Percentiles rank a stretch among this genome's conserved stretches.
These are phyloP conservation scores for Eilema caniola DNA, from an alignment of 2,888 invertebrate genomes.

Conservation along the genomic window DNA sequence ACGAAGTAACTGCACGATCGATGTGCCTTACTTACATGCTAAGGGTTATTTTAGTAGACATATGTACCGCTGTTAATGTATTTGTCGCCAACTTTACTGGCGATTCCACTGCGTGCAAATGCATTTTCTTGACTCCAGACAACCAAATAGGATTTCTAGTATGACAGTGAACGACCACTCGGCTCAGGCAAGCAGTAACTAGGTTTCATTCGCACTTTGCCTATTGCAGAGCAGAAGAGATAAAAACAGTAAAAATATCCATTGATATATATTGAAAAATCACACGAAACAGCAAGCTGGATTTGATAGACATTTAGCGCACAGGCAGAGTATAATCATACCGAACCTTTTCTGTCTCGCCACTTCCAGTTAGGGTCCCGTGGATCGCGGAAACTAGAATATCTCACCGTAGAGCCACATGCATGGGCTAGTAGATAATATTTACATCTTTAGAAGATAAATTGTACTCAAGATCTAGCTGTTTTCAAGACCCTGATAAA, in stretches of 20 bases:
- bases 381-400: not conserved
- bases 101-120: no score
- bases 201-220: not conserved
- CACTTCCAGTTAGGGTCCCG: not conserved
- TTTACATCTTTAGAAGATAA: not conserved
- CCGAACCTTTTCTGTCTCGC: not conserved
- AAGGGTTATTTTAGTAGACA: slow-evolving; percentile 7
- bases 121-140: not conserved
- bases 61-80: slow-evolving; percentile 4
- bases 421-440: not conserved
- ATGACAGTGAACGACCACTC: not conserved
- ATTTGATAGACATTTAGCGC: not conserved
- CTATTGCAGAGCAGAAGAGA: not conserved
- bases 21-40: slow-evolving; percentile 19
- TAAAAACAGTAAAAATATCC: not conserved
- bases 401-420: not conserved
- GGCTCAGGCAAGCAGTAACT: not conserved
- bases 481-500: slow-evolving; percentile 14
- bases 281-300: not conserved
- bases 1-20: slow-evolving; percentile 33
- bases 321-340: not conserved
- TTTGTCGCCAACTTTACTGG: not conserved
- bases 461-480: slow-evolving; percentile 7
- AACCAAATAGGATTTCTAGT: not conserved
- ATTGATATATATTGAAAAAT: no score